Percentiles rank a stretch among this genome's conserved stretches.
Conservation (phyloP, 2,888 invertebrate genomes). For the Sycophila texana region DNA sequence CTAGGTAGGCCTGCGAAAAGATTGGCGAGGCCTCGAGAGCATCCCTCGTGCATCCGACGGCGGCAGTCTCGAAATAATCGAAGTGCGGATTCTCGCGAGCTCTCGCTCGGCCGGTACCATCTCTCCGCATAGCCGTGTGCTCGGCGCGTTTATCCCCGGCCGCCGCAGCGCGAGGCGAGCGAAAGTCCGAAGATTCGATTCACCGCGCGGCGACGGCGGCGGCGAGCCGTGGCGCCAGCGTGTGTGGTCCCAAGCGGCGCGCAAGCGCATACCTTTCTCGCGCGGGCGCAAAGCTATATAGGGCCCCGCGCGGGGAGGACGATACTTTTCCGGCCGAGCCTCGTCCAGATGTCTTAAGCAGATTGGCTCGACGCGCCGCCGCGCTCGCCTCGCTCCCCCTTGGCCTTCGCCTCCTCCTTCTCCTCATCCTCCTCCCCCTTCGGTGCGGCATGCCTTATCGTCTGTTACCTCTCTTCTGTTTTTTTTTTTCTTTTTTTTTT, state of each 20-base stretch:
- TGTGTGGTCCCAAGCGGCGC: conserved; percentile 53
- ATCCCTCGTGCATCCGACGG: too few relatives aligned
- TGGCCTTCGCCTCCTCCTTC: conserved; percentile 7
- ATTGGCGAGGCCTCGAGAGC: too few relatives aligned
- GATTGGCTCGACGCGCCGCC: conserved; percentile 47
- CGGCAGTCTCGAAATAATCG: too few relatives aligned
- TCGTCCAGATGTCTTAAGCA: conserved; percentile 56
- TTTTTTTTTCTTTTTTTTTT: conserved; percentile 5
- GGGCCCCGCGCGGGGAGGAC: conserved; percentile 41
- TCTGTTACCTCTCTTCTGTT: neutral
- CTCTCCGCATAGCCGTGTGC: conserved; percentile 21
- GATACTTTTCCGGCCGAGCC: conserved; percentile 42
- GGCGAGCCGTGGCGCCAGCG: conserved; percentile 53
- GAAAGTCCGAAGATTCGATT: conserved; percentile 13
- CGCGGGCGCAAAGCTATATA: conserved; percentile 23
- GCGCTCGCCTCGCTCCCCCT: conserved; percentile 11
- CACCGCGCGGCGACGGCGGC: conserved; percentile 22
- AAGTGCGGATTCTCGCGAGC: too few relatives aligned
- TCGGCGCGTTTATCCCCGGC: conserved; percentile 12
- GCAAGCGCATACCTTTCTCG: conserved; percentile 49
- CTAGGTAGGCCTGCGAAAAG: too few relatives aligned
- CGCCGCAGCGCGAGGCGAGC: conserved; percentile 17
- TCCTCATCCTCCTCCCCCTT: neutral
- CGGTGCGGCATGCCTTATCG: neutral
- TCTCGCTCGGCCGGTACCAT: conserved; percentile 19